Evolutionary conservation across 64 coral and sea anemone species (phyloP), one percentile per base, ranked within the genome.

Genomic region (Stichodactyla helianthus): DNA sequence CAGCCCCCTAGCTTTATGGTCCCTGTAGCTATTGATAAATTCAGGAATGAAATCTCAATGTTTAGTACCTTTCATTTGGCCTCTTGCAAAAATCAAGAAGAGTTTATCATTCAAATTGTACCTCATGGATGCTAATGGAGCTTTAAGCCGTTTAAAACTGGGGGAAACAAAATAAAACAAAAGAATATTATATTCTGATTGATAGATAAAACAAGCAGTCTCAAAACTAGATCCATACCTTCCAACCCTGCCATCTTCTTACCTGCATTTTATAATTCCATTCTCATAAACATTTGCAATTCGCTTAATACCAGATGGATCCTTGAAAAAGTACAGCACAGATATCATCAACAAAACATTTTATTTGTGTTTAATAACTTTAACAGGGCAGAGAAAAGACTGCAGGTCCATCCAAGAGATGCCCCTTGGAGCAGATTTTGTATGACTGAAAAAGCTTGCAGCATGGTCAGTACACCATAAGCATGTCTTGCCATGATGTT

Each of bases 81-180:
- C 82, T 84, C 15, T 52, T 22, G 82, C 82, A 84, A 56, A 84
- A 58, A 84, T 19, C 82, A 84, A 31, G 56, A 55, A 84, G 22
- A 56, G 82, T 6, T 84, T 84, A 7, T 84, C 52, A 20, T 54
- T 23, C 82, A 84, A 22, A 7, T 84, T 20, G 56, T 84, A 84
- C 82, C 54, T 84, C 82, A 84, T 84, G 3, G 26, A 51, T 52
- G 11, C 1, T 52, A 31, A 50, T 25, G 77, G 77, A 8, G 16
- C 77, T 52, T 79, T 79, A 11, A 50, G 13, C 31, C 77, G 25
- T 26, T 79, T 52, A 50, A 79, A 79, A 6, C 77, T 79, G 28
- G 16, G 14, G 31, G 35, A 15, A 77, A 27, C 10, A 35, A 35
- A 6, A 77, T 35, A 27, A n/a, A 63, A 6, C 12, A 16, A 19